Conservation (phyloP, 2,113 vertebrate species). For the Monarcha castaneiventris region DNA sequence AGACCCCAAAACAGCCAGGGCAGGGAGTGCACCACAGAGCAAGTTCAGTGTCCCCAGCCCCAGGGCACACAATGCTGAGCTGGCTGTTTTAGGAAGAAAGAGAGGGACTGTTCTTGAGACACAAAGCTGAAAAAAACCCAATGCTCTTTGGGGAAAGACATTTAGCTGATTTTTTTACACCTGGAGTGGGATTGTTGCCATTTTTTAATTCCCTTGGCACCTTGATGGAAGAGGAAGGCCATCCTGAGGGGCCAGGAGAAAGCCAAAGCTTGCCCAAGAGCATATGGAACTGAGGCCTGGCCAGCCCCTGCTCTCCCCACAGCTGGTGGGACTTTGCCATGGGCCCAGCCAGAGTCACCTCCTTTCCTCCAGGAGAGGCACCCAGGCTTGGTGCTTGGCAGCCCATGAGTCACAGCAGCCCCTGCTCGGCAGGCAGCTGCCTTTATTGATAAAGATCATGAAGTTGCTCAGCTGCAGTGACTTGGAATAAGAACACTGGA, state of each 20-base stretch:
- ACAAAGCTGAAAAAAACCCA: not conserved
- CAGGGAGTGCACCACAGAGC: fast-evolving
- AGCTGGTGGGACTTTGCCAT: not conserved
- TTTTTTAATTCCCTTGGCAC: not conserved
- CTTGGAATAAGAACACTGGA: not conserved
- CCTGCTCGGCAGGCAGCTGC: not conserved
- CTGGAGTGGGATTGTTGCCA: not conserved
- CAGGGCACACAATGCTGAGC: fast-evolving
- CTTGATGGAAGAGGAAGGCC: not conserved
- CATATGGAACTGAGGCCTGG: fast-evolving
- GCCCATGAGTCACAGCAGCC: not conserved
- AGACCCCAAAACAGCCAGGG: fast-evolving
- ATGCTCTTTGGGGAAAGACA: fast-evolving
- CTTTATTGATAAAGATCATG: not conserved
- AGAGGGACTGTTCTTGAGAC: not conserved
- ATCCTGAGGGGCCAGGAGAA: not conserved
- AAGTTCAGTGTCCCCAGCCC: not conserved
- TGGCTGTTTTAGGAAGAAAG: not conserved
- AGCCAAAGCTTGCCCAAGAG: not conserved
- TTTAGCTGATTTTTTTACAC: not conserved
- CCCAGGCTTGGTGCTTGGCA: not conserved
- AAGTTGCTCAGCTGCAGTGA: not conserved
- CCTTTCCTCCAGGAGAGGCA: not conserved
- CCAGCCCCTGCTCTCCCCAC: not conserved
- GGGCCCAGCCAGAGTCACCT: fast-evolving